These are phyloP conservation scores for Esox masquinongy DNA, from an alignment of 2,797 vertebrate genomes.

Conservation along the genomic window DNA sequence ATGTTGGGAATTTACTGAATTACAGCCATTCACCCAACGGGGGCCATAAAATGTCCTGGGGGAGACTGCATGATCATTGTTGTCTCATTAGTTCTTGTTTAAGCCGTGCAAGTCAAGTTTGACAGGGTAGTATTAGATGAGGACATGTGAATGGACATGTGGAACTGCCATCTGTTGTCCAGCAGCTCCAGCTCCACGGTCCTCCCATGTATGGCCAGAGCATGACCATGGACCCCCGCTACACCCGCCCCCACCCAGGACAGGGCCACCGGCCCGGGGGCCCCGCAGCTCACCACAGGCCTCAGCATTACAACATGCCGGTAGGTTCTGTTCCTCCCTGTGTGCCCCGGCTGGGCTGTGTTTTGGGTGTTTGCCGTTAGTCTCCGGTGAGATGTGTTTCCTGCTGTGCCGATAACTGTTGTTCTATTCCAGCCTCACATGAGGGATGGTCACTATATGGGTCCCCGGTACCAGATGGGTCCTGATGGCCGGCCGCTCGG, in stretches of 20 bases:
- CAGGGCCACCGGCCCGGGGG: slow-evolving; percentile 79
- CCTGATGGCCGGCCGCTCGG: slow-evolving; percentile 70
- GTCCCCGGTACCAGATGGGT: slow-evolving; percentile 73
- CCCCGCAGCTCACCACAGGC: slow-evolving; percentile 71
- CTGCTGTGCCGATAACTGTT: not conserved
- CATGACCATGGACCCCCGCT: slow-evolving; percentile 78
- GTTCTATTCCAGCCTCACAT: slow-evolving; percentile 72
- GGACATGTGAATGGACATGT: not conserved
- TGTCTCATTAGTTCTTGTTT: no score
- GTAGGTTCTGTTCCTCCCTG: slow-evolving; percentile 59
- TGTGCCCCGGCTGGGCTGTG: not conserved
- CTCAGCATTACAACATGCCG: slow-evolving; percentile 84
- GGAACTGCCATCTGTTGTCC: not conserved
- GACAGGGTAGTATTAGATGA: not conserved
- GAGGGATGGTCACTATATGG: slow-evolving; percentile 78
- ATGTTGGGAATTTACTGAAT: no score
- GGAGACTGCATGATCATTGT: no score
- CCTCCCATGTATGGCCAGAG: slow-evolving; percentile 80
- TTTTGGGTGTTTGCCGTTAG: not conserved
- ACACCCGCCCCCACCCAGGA: slow-evolving; percentile 76
- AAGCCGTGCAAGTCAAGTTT: not conserved
- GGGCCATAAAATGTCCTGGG: no score
- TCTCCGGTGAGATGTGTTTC: not conserved
- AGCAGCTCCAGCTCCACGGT: slow-evolving; percentile 64
- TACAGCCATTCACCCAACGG: no score